These are phyloP conservation scores for Cyphomyrus discorhynchus DNA, from an alignment of 2,113 vertebrate genomes.

Conservation along the genomic window DNA sequence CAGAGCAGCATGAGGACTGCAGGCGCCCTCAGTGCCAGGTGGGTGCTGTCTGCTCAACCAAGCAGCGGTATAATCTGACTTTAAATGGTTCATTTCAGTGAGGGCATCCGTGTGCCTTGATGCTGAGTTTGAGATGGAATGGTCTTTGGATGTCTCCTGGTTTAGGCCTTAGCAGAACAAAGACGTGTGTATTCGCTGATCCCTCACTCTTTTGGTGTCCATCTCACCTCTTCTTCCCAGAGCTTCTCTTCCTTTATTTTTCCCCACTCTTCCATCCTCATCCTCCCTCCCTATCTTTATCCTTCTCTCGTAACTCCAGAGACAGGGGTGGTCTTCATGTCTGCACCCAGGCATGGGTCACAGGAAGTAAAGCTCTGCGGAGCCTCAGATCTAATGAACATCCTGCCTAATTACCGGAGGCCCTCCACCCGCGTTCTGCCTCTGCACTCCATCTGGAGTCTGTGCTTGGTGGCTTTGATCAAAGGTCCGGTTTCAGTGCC, in stretches of 20 bases:
- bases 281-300: constrained; percentile 21
- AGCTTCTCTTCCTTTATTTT: not conserved
- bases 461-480: not conserved
- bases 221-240: not conserved
- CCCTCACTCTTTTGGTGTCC: constrained; percentile 13
- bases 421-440: not conserved
- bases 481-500: not conserved
- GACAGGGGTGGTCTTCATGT: not conserved
- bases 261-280: constrained; percentile 17
- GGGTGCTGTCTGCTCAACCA: not conserved
- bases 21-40: not conserved
- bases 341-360: not conserved
- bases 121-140: not conserved
- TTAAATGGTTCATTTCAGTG: not conserved
- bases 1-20: not conserved
- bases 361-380: constrained; percentile 4
- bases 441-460: constrained; percentile 11
- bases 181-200: constrained; percentile 20
- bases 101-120: not conserved
- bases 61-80: not conserved
- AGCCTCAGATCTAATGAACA: constrained; percentile 9
- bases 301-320: not conserved
- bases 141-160: not conserved
- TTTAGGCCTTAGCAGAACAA: not conserved
- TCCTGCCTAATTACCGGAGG: constrained; percentile 10